Evolutionary conservation across 2,888 invertebrate species (phyloP).

Genomic region (Norana najaformis): DNA sequence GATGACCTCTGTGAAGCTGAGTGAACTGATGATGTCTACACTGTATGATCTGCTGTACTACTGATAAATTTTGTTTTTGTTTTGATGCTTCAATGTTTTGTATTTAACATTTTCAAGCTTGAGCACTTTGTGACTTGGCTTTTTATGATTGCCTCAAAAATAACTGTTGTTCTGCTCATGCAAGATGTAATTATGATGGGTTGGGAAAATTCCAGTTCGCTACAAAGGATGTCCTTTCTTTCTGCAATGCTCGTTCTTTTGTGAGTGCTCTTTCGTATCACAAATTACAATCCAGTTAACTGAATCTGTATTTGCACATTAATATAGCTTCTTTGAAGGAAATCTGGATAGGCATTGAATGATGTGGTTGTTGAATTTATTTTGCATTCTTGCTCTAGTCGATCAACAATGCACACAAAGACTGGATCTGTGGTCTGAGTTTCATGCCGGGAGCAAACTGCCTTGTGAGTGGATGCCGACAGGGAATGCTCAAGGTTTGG

Average conservation of each 20-base stretch:
- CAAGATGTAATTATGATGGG: background rate
- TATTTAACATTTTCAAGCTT: no score
- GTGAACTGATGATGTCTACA: no score
- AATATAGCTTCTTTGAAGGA: no score
- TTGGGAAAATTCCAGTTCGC: no score
- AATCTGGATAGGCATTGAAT: no score
- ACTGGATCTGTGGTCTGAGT: slow-evolving; percentile 81
- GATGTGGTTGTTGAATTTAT: no score
- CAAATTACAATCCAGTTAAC: background rate
- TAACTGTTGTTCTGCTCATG: no score
- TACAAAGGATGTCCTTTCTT: background rate
- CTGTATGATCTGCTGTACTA: no score
- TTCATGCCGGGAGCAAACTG: slow-evolving; percentile 67
- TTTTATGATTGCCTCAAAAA: no score
- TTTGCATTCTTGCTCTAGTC: slow-evolving; percentile 63
- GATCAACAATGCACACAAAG: slow-evolving; percentile 82
- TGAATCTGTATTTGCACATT: background rate
- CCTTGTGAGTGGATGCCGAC: slow-evolving; percentile 77
- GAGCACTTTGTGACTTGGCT: no score
- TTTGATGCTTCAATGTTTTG: no score
- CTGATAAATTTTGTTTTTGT: no score
- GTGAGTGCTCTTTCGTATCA: background rate
- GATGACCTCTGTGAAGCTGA: background rate
- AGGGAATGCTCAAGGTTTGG: slow-evolving; percentile 78
- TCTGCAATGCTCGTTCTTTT: background rate